Conservation (phyloP, 1,140 invertebrate genomes). For the Agraylea sexmaculata region DNA sequence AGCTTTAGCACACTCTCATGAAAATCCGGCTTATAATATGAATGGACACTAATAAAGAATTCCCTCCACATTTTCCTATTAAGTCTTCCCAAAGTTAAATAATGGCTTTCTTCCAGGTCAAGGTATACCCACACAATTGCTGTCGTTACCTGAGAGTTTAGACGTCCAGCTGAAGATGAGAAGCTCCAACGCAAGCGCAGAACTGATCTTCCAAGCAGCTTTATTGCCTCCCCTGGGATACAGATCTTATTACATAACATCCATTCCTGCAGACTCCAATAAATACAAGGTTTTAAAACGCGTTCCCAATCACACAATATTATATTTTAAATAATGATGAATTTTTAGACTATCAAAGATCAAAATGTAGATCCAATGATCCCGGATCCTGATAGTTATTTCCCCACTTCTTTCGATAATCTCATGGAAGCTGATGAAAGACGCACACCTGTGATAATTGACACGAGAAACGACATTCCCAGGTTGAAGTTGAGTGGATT, state of each 20-base stretch:
- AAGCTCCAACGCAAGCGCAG: slow-evolving; percentile 43
- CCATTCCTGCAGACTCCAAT: no score
- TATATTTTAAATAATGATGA: no score
- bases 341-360: no score
- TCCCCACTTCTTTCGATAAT: not conserved
- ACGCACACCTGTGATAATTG: not conserved
- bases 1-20: no score
- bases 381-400: no score
- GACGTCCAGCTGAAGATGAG: slow-evolving; percentile 53
- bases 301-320: no score
- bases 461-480: not conserved
- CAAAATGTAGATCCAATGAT: no score
- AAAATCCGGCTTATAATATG: no score
- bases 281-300: no score
- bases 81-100: slow-evolving; percentile 14
- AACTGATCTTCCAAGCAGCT: slow-evolving; percentile 53
- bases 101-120: slow-evolving; percentile 31
- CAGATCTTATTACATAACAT: slow-evolving; percentile 45
- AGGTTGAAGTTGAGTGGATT: slow-evolving; percentile 3
- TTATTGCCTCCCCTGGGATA: slow-evolving; percentile 55
- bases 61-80: slow-evolving; percentile 55
- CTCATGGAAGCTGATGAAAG: slow-evolving; percentile 2
- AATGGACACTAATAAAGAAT: slow-evolving; percentile 56
- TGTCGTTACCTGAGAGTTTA: slow-evolving; percentile 44
- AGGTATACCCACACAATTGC: slow-evolving; percentile 43